Conservation (phyloP, 1,140 invertebrate species). For the Drosophila azteca region DNA sequence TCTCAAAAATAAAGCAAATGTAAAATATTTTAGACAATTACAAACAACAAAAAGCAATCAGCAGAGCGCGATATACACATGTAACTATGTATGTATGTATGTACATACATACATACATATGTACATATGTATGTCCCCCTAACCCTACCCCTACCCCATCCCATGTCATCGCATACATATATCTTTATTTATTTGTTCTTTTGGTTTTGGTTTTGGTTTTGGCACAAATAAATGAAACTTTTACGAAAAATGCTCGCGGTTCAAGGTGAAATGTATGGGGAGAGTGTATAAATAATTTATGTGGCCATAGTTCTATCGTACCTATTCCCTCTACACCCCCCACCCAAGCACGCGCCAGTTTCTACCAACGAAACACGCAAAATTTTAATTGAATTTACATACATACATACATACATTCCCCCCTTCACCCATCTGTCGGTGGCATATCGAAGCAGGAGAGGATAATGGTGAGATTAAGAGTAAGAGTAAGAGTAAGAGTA, state of each 20-base stretch:
- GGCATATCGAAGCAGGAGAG: slow-evolving; percentile 1
- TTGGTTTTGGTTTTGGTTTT: slow-evolving; percentile 22
- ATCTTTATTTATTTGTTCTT: slow-evolving; percentile 59
- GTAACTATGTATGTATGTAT: not conserved
- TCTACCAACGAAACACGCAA: slow-evolving; percentile 65
- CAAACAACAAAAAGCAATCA: slow-evolving; percentile 51
- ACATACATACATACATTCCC: too few relatives aligned
- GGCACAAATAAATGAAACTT: slow-evolving; percentile 55
- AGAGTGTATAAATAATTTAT: slow-evolving; percentile 60
- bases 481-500: slow-evolving; percentile 1
- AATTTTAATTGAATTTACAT: slow-evolving; percentile 80
- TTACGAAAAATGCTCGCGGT: slow-evolving; percentile 62
- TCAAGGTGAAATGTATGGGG: slow-evolving; percentile 61
- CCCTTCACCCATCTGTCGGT: not conserved
- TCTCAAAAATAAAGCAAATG: slow-evolving; percentile 41
- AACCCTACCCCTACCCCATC: not conserved
- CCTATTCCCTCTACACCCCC: not conserved
- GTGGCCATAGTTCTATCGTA: slow-evolving; percentile 32
- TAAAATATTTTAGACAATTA: slow-evolving; percentile 53
- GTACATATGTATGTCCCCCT: not conserved
- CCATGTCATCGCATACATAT: slow-evolving; percentile 8
- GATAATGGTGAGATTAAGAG: slow-evolving; percentile 13
- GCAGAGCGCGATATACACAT: slow-evolving; percentile 3
- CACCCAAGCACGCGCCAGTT: slow-evolving; percentile 41
- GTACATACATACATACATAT: not conserved